phyloP scores from a whole-genome alignment of 2,113 vertebrate genomes.

The Menidia beryllina region DNA sequence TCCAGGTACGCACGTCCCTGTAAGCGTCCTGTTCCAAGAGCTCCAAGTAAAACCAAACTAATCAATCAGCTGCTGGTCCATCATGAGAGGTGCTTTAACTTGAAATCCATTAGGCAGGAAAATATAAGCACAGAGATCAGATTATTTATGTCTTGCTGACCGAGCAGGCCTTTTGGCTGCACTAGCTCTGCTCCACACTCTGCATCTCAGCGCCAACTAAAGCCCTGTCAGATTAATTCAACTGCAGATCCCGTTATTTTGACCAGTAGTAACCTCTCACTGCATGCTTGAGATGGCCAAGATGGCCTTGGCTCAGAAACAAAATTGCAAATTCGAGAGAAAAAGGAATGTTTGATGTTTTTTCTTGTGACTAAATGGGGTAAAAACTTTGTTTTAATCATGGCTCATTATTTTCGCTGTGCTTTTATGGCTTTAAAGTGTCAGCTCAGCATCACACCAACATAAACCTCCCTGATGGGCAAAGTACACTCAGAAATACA shows the following conservation, averaged over 20 bases:
- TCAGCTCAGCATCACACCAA: not conserved
- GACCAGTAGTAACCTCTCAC: not conserved
- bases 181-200: not conserved
- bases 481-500: not conserved
- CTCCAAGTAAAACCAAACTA: too few relatives aligned
- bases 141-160: conserved; percentile 20
- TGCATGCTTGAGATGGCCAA: too few relatives aligned
- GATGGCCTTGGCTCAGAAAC: too few relatives aligned
- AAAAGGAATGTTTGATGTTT: too few relatives aligned
- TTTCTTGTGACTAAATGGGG: too few relatives aligned
- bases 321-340: too few relatives aligned
- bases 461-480: conserved; percentile 1
- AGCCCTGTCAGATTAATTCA: not conserved
- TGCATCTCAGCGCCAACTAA: not conserved
- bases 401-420: too few relatives aligned
- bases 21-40: too few relatives aligned
- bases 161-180: too few relatives aligned
- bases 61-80: not conserved
- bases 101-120: not conserved
- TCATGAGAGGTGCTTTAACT: not conserved
- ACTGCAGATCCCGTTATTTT: conserved; percentile 20
- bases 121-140: conserved; percentile 20
- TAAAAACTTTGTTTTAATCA: too few relatives aligned
- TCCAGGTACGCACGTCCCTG: conserved; percentile 86
- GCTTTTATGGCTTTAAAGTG: too few relatives aligned